Percentiles rank a stretch among this genome's conserved stretches.
phyloP scores from a whole-genome alignment of 2,797 vertebrate genomes.

The Eleutherodactylus coqui region DNA sequence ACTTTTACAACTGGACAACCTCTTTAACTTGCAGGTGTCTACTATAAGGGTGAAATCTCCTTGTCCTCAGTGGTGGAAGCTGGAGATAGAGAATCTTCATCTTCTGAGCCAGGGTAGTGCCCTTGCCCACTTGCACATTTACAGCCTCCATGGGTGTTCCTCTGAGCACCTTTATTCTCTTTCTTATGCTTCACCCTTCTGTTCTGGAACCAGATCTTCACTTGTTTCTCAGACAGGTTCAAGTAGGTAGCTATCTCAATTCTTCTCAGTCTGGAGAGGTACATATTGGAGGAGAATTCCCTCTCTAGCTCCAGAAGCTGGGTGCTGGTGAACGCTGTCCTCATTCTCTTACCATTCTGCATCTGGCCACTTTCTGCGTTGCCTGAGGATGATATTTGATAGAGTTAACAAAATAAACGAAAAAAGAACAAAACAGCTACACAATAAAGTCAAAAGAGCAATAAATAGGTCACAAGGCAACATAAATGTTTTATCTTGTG shows the following conservation, averaged over 20 bases:
- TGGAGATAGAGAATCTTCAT: constrained; percentile 94
- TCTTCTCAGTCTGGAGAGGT: constrained; percentile 91
- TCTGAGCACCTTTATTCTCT: constrained; percentile 90
- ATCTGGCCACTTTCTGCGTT: constrained; percentile 84
- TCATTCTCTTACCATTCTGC: constrained; percentile 96
- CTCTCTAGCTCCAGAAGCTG: constrained; percentile 97
- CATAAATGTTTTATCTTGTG: constrained; percentile 12
- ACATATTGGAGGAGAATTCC: constrained; percentile 98
- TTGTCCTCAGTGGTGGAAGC: constrained; percentile 90
- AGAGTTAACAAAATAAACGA: constrained; percentile 10
- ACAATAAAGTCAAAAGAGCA: not conserved
- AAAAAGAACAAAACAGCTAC: constrained; percentile 7
- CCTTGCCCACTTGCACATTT: constrained; percentile 87
- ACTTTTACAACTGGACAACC: too few species aligned
- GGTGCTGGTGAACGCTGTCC: constrained; percentile 97
- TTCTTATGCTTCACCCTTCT: constrained; percentile 98
- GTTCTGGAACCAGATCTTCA: constrained; percentile 99
- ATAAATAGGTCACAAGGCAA: constrained; percentile 24
- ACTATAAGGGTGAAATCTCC: constrained; percentile 86
- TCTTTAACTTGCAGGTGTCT: too few species aligned
- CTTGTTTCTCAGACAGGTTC: constrained; percentile 96
- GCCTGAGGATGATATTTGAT: constrained; percentile 73
- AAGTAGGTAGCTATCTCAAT: constrained; percentile 98
- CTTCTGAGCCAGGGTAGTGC: constrained; percentile 91
- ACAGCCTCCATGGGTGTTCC: constrained; percentile 87